Evolutionary conservation across 2,797 vertebrate genomes (phyloP).

Genomic region (Tarsius wallacei): DNA sequence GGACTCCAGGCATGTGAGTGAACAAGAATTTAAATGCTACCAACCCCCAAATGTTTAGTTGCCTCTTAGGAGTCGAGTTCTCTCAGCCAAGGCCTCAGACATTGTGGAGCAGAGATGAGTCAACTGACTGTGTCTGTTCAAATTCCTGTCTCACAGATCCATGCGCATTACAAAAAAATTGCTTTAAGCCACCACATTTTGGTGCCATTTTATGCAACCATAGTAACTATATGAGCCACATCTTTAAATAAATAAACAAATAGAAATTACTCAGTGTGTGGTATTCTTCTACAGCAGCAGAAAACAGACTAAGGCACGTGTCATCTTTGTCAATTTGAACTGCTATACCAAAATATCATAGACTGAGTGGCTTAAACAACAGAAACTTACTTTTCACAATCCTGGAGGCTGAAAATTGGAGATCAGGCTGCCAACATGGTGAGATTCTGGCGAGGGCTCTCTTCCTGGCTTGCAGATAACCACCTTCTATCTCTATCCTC

Average conservation of each 20-base stretch:
- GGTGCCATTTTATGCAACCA: background rate
- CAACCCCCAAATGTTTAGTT: background rate
- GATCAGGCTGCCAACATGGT: background rate
- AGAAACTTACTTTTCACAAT: background rate
- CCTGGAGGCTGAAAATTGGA: background rate
- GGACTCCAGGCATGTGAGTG: background rate
- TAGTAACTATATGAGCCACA: background rate
- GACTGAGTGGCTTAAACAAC: too few species aligned
- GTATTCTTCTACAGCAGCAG: background rate
- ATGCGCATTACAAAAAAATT: background rate
- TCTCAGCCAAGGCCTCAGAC: background rate
- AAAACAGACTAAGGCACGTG: background rate
- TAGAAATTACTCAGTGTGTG: background rate
- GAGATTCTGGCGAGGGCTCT: background rate
- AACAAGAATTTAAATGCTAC: background rate
- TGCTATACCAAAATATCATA: background rate
- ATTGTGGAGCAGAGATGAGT: background rate
- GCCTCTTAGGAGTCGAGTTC: background rate
- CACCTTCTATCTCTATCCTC: background rate
- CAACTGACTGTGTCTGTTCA: background rate
- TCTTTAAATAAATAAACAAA: background rate
- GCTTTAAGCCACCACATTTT: background rate
- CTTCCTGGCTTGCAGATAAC: background rate
- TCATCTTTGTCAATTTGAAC: background rate
- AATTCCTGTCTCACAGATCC: background rate